These are phyloP conservation scores for Mnemiopsis leidyi DNA, from an alignment of 37 sponge, comb jelly and placozoan species.

Conservation along the genomic window DNA sequence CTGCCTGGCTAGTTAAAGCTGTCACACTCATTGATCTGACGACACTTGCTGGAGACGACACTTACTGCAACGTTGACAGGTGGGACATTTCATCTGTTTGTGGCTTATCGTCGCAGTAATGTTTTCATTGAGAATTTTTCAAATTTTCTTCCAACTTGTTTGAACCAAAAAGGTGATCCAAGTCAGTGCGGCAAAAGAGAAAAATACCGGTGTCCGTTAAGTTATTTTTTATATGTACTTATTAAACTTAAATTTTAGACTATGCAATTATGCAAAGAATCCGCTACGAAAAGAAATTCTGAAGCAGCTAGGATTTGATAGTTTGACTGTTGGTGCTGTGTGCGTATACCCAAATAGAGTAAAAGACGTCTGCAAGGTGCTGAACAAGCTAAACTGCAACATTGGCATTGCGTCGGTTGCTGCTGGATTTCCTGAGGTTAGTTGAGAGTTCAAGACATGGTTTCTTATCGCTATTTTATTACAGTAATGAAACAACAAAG, in stretches of 20 bases:
- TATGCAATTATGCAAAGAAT: constrained; percentile 90
- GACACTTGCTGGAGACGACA: constrained; percentile 96
- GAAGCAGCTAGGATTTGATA: constrained; percentile 70
- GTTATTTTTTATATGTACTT: no score
- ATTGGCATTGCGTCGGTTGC: constrained; percentile 98
- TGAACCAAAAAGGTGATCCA: no score
- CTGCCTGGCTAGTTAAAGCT: constrained; percentile 94
- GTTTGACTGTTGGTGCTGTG: constrained; percentile 87
- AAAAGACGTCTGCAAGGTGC: constrained; percentile 79
- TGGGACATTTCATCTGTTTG: no score
- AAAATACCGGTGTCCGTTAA: no score
- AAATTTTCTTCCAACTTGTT: no score
- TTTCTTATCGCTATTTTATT: not conserved
- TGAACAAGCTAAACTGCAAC: constrained; percentile 71
- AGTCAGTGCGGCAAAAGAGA: no score
- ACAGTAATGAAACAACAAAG: not conserved
- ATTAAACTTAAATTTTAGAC: constrained; percentile 65
- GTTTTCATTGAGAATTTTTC: no score
- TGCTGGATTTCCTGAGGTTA: constrained; percentile 96
- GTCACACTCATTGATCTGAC: constrained; percentile 97
- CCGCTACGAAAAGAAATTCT: constrained; percentile 93
- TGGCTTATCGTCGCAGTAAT: no score
- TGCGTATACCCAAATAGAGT: constrained; percentile 95
- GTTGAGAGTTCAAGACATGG: not conserved
- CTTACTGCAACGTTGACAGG: constrained; percentile 78